phyloP scores from a whole-genome alignment of 2,113 vertebrate genomes.

The Fulmarus glacialis region DNA sequence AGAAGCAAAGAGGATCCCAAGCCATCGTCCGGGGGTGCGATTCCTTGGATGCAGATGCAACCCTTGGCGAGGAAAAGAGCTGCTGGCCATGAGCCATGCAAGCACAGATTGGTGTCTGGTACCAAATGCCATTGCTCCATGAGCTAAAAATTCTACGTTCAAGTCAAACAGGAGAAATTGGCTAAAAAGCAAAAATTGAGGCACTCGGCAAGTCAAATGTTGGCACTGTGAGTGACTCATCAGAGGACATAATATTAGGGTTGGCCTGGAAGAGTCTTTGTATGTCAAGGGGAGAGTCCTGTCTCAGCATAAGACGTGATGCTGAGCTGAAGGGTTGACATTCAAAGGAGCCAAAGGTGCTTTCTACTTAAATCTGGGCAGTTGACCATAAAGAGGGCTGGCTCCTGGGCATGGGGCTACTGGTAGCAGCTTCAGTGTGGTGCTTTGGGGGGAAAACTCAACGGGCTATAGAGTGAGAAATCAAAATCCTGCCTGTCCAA shows the following conservation, averaged over 20 bases:
- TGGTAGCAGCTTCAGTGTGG: neutral
- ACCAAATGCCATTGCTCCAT: neutral
- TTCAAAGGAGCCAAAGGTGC: neutral
- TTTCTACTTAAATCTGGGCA: neutral
- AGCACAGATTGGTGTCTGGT: neutral
- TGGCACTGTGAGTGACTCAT: neutral
- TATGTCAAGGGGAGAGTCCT: neutral
- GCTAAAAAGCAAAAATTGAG: neutral
- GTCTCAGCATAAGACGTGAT: neutral
- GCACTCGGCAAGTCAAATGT: neutral
- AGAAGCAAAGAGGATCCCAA: neutral
- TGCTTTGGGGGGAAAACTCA: neutral
- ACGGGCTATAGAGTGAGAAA: neutral
- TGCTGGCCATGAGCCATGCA: neutral
- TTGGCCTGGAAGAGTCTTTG: neutral
- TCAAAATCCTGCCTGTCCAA: neutral
- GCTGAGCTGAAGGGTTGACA: neutral
- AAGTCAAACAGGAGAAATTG: neutral
- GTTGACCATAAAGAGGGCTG: neutral
- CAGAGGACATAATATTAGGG: neutral
- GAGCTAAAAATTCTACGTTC: neutral
- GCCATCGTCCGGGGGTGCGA: fast-evolving
- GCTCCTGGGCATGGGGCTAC: neutral
- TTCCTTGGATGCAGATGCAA: neutral
- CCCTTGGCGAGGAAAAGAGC: neutral